These are phyloP conservation scores for Argya squamiceps DNA, from an alignment of 2,797 vertebrate genomes.

Conservation along the genomic window DNA sequence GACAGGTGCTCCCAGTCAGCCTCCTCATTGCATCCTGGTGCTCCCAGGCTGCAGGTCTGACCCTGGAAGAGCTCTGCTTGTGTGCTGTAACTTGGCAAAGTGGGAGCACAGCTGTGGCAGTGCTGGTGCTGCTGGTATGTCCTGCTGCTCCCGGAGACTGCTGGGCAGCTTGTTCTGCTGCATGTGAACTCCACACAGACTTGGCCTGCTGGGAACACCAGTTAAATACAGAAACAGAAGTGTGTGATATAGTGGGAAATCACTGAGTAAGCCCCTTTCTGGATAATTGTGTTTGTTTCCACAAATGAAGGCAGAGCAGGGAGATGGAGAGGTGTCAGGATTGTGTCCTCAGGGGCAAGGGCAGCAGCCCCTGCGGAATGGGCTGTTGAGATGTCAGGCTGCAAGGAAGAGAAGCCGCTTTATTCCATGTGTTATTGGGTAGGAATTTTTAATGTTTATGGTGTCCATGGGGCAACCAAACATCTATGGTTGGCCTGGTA, in stretches of 20 bases:
- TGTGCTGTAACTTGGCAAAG: neutral
- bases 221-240: neutral
- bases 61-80: accelerated
- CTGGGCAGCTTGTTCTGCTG: neutral
- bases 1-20: neutral
- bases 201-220: neutral
- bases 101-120: neutral
- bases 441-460: neutral
- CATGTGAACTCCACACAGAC: accelerated
- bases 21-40: accelerated
- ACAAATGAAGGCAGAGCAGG: neutral
- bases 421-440: neutral
- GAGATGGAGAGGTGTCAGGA: neutral
- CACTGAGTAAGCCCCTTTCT: neutral
- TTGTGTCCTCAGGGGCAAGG: accelerated
- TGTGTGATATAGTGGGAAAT: neutral
- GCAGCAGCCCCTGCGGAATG: neutral
- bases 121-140: neutral
- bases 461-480: neutral
- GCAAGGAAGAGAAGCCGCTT: neutral
- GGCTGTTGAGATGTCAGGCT: accelerated
- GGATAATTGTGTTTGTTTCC: neutral
- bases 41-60: neutral
- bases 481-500: neutral
- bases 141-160: accelerated